Base-by-base conservation (phyloP, 2,113 vertebrate species). In the Pterophyllum scalare region DNA sequence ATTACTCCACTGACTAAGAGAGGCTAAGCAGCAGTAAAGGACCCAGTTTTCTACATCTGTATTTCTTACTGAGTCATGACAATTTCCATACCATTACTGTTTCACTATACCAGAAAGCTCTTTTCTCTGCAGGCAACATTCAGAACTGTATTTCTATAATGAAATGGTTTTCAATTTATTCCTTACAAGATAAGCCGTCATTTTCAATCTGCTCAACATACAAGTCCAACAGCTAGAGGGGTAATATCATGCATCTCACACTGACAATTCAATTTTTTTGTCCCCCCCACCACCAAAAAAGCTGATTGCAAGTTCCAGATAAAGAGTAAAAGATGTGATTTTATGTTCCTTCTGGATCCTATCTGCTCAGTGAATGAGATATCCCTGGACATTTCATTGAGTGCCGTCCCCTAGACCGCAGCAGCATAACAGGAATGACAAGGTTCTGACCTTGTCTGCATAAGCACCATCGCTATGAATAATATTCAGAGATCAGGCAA, bases 151-250 rank as follows among this genome's bases (percentile, higher is more conserved):
- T 85, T 80, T 40, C 74, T 59, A 79, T 79, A 84, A 91, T 85
- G 46, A 91, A 88, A 89, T 75, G 64, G 75, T 89, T 91, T 90
- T 91, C 87, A 90, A 87, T 90, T 90, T 85, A 87, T 90, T 88
- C 60, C 64, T 85, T 86, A 88, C 87, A 88, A 89, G 91, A 92
- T 89, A 88, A 83, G 62, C 61, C 24, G 54, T 81, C 80, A 79
- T 86, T 87, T 89, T 88, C 84, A 88, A 91, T 92, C 85, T 88
- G 80, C 81, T 91, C 82, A 82, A 84, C 70, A 80, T 60, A 85
- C 64, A 83, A 76, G 75, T 87, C 65, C 75, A 88, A 33, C 52
- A 46, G 79, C 77, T 80, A 58, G 8, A 76, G 24, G 75, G 85
- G 72, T 80, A 79, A 79, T 82, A 83, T 81, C 65, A 77, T 67